A percentile compares a stretch with the other conserved stretches of the same genome.
Evolutionary conservation across 2,113 vertebrate species (phyloP).

Genomic region (Hepsetus odoe): DNA sequence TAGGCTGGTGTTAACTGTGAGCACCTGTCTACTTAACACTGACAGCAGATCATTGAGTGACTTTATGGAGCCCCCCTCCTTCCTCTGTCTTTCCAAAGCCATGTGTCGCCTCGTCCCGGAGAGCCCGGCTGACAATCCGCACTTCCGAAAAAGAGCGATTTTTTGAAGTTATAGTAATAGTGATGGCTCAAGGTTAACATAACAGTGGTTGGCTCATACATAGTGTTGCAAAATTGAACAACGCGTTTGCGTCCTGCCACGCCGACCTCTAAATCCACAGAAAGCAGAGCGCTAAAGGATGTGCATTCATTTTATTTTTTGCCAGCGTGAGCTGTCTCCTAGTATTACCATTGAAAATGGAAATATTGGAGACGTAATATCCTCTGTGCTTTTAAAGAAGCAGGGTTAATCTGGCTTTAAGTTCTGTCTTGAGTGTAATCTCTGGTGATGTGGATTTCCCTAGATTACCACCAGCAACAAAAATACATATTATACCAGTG

Average conservation of each 20-base stretch:
- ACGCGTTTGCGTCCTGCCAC: conserved; percentile 71
- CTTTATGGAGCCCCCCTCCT: conserved; percentile 81
- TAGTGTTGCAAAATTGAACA: conserved; percentile 72
- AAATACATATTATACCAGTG: conserved; percentile 1
- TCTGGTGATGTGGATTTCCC: conserved; percentile 40
- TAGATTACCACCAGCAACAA: conserved; percentile 14
- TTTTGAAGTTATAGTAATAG: conserved; percentile 64
- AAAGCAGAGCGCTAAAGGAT: conserved; percentile 66
- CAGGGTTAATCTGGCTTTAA: conserved; percentile 59
- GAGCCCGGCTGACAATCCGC: conserved; percentile 72
- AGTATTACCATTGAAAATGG: conserved; percentile 62
- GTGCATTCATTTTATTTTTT: conserved; percentile 54
- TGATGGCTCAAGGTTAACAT: conserved; percentile 76
- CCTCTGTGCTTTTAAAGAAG: conserved; percentile 54
- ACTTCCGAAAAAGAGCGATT: conserved; percentile 61
- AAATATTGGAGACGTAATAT: conserved; percentile 56
- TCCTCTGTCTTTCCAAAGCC: conserved; percentile 74
- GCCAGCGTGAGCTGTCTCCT: conserved; percentile 60
- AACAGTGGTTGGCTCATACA: conserved; percentile 51
- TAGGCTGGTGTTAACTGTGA: conserved; percentile 96
- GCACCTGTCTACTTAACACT: conserved; percentile 97
- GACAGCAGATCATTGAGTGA: conserved; percentile 94
- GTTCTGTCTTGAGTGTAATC: conserved; percentile 27
- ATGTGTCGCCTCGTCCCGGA: conserved; percentile 78
- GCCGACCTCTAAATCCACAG: conserved; percentile 61